These are phyloP conservation scores for Sinohyriopsis cumingii DNA, from an alignment of 2,888 invertebrate species.

Conservation along the genomic window DNA sequence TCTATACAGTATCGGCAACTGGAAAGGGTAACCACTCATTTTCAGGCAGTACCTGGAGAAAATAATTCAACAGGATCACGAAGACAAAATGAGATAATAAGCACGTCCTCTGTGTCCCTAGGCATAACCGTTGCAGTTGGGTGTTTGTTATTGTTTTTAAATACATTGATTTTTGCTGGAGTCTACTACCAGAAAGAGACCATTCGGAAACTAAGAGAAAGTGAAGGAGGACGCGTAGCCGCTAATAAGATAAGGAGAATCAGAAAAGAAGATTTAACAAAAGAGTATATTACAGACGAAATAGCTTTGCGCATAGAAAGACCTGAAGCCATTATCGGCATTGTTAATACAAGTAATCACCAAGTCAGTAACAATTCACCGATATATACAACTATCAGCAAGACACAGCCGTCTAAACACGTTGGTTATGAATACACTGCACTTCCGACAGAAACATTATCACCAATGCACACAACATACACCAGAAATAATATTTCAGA, in stretches of 20 bases:
- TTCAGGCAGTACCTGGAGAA: too few species aligned
- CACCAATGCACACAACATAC: conserved; percentile 51
- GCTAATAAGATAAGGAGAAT: too few species aligned
- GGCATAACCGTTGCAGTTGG: conserved; percentile 86
- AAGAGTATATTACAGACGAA: too few species aligned
- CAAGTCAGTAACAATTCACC: conserved; percentile 5
- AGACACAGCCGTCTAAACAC: conserved; percentile 22
- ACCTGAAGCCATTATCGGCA: background rate
- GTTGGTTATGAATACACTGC: conserved; percentile 56
- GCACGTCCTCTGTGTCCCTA: conserved; percentile 52
- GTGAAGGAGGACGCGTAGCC: conserved; percentile 18
- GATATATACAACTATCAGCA: conserved; percentile 44
- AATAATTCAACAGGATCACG: too few species aligned
- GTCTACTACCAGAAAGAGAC: conserved; percentile 86
- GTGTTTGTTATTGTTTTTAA: conserved; percentile 90
- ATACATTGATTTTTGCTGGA: conserved; percentile 93
- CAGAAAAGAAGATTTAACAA: too few species aligned
- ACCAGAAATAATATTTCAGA: too few species aligned
- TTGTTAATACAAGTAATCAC: too few species aligned
- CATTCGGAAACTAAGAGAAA: conserved; percentile 53
- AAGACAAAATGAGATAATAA: conserved; percentile 4
- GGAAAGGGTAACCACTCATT: background rate
- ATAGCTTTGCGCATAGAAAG: too few species aligned
- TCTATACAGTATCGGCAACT: background rate
- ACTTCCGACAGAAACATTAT: conserved; percentile 57